A percentile compares a stretch with the other conserved stretches of the same genome.
Evolutionary conservation across 2,888 invertebrate species (phyloP).

Genomic region (Troilus luridus): DNA sequence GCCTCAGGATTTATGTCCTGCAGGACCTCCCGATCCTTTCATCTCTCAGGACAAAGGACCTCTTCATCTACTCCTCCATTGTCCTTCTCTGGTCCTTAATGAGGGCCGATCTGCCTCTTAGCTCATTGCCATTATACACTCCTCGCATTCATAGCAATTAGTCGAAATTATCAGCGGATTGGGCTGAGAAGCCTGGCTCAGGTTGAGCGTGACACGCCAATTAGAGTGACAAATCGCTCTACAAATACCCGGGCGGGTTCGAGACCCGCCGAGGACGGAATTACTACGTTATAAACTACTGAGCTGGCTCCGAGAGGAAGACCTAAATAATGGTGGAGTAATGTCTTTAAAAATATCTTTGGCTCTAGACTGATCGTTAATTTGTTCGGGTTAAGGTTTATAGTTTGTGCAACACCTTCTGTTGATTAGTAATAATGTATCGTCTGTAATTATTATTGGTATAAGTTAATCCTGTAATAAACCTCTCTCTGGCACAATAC

Average conservation of each 20-base stretch:
- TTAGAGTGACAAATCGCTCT: conserved; percentile 14
- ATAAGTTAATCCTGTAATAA: no score
- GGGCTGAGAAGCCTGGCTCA: neutral
- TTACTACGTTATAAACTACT: neutral
- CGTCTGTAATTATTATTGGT: no score
- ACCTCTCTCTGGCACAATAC: no score
- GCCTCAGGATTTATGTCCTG: neutral
- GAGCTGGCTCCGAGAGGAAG: neutral
- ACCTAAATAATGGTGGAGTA: conserved; percentile 29
- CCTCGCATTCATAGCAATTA: conserved; percentile 6
- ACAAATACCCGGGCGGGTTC: conserved; percentile 1
- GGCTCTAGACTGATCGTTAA: neutral
- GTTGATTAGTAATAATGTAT: no score
- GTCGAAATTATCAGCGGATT: conserved; percentile 6
- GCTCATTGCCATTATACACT: neutral
- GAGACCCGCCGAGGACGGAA: neutral
- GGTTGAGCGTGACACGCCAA: neutral
- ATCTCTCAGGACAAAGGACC: conserved; percentile 10
- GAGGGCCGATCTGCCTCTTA: neutral
- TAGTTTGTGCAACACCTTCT: neutral
- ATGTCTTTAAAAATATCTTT: conserved; percentile 20
- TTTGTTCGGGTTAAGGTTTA: neutral
- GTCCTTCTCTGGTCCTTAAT: neutral
- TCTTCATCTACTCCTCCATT: neutral
- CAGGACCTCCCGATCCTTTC: neutral